Conservation (phyloP, 2,797 vertebrate species). For the Crypturellus tataupa region DNA sequence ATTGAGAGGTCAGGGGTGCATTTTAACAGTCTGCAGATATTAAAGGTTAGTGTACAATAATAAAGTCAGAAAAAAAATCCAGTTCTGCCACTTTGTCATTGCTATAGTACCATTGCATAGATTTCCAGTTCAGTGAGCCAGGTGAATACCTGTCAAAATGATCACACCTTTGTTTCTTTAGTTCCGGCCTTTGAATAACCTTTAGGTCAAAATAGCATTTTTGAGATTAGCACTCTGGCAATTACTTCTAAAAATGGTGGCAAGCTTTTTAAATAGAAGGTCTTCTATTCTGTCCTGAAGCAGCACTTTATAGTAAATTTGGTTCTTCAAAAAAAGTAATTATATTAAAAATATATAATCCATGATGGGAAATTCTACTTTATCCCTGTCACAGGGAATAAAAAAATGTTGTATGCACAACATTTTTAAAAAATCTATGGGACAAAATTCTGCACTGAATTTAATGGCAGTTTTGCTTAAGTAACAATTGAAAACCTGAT, state of each 20-base stretch:
- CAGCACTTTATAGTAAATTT: background rate
- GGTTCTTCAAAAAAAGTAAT: background rate
- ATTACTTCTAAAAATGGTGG: background rate
- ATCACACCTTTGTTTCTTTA: constrained; percentile 20
- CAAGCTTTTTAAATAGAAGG: background rate
- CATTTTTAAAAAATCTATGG: no score
- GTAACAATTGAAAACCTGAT: background rate
- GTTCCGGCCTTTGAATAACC: background rate
- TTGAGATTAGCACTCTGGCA: background rate
- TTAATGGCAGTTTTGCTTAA: background rate
- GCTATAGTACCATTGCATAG: background rate
- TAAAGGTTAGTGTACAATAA: background rate
- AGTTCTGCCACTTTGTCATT: background rate
- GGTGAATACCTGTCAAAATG: constrained; percentile 32
- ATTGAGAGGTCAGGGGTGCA: background rate
- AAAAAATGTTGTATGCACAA: background rate
- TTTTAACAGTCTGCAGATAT: background rate
- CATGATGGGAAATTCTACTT: background rate
- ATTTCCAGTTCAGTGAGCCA: background rate
- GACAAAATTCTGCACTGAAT: background rate
- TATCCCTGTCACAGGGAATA: background rate
- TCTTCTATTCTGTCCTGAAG: no score
- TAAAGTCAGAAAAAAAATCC: background rate
- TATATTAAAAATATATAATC: background rate
- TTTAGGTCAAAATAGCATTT: background rate